Percentiles rank a stretch among this genome's conserved stretches.
phyloP scores from a whole-genome alignment of 2,888 invertebrate species.

The Boloria euphrosyne region DNA sequence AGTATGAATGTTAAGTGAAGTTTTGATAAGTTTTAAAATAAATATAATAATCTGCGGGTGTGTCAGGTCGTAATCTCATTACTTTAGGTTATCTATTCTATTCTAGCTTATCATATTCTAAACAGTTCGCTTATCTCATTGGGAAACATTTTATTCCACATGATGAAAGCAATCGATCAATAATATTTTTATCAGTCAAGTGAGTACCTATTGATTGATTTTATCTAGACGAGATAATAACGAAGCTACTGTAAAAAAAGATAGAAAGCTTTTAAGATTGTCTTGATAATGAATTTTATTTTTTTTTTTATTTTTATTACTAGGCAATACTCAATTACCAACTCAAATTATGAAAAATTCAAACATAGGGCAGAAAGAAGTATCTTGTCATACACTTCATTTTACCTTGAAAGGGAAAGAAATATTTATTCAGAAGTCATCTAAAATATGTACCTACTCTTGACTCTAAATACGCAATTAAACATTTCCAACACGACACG shows the following conservation, averaged over 20 bases:
- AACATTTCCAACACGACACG: constrained; percentile 22
- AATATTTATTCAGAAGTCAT: not conserved
- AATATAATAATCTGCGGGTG: constrained; percentile 4
- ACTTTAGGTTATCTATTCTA: constrained; percentile 6
- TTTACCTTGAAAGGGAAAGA: not conserved
- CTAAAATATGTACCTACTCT: not conserved
- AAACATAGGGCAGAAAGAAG: too few relatives aligned
- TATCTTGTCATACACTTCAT: too few relatives aligned
- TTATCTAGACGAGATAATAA: constrained; percentile 30
- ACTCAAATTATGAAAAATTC: too few relatives aligned
- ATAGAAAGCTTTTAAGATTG: not conserved
- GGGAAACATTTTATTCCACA: constrained; percentile 18
- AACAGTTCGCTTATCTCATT: not conserved
- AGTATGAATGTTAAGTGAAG: too few relatives aligned
- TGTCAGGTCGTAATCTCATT: not conserved
- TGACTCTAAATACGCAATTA: not conserved
- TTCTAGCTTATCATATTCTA: constrained; percentile 5
- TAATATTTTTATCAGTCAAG: constrained; percentile 29
- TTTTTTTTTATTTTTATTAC: too few relatives aligned
- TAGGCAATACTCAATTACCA: too few relatives aligned
- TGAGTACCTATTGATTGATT: constrained; percentile 30
- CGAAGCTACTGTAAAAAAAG: constrained; percentile 28
- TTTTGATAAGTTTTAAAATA: too few relatives aligned
- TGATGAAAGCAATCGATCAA: constrained; percentile 28
- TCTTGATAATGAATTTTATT: too few relatives aligned